Evolutionary conservation across 2,797 vertebrate species (phyloP).

Genomic region (Melanotaenia boesemani): DNA sequence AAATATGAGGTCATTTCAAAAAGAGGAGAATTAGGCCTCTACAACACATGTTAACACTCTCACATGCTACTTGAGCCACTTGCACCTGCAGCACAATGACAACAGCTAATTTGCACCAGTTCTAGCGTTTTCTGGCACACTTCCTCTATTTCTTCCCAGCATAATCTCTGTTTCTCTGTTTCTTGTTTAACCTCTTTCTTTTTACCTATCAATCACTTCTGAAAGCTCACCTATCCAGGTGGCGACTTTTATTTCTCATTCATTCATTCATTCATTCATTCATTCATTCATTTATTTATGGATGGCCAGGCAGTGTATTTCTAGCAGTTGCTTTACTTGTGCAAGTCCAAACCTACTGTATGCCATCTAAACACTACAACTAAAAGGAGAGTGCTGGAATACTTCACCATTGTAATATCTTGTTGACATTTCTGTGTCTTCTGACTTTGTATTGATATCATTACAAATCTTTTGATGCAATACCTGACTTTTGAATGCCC

Average conservation of each 20-base stretch:
- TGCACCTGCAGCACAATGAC: conserved; percentile 14
- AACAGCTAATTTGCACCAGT: conserved; percentile 36
- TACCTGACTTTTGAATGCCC: not conserved
- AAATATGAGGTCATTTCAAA: too few relatives aligned
- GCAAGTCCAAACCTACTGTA: not conserved
- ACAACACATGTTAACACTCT: too few relatives aligned
- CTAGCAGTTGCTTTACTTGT: not conserved
- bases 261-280: too few relatives aligned
- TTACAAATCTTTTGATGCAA: accelerated
- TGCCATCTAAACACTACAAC: not conserved
- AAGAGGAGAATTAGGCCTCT: too few relatives aligned
- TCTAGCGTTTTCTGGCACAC: conserved; percentile 25
- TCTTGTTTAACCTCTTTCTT: too few relatives aligned
- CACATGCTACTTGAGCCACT: too few relatives aligned
- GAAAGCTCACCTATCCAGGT: too few relatives aligned
- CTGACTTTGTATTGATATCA: not conserved
- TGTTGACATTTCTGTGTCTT: not conserved
- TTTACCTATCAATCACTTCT: too few relatives aligned
- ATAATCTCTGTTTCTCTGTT: too few relatives aligned
- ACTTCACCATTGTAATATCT: not conserved
- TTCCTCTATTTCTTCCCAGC: conserved; percentile 11
- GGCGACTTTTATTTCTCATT: too few relatives aligned
- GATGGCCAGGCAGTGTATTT: not conserved
- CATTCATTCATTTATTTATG: too few relatives aligned
- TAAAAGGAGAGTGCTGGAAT: not conserved